phyloP scores from a whole-genome alignment of 2,113 vertebrate species.

The Toxotes chatareus region DNA sequence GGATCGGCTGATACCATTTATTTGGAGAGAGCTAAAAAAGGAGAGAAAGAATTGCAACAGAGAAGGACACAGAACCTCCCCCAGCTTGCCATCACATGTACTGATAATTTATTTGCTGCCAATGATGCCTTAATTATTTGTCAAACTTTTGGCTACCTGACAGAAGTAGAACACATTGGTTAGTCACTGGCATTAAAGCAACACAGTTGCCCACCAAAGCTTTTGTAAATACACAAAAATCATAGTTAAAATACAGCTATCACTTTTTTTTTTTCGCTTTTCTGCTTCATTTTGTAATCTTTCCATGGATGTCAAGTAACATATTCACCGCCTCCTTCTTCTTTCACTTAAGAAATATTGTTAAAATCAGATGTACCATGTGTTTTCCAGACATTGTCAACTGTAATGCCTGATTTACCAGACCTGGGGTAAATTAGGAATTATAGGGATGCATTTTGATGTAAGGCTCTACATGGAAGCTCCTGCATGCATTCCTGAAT shows the following conservation, averaged over 20 bases:
- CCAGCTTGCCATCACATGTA: neutral
- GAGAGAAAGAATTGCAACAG: slow-evolving; percentile 10
- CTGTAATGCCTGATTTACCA: neutral
- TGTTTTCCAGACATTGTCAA: too few species aligned
- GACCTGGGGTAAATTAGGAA: neutral
- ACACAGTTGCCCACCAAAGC: neutral
- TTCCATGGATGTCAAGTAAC: too few species aligned
- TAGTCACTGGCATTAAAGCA: slow-evolving; percentile 29
- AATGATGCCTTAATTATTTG: slow-evolving; percentile 20
- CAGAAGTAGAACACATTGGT: slow-evolving; percentile 14
- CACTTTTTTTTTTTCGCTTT: neutral
- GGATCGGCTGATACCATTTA: slow-evolving; percentile 52
- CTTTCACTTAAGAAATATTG: neutral
- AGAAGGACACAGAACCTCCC: neutral
- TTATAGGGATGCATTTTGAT: slow-evolving; percentile 1
- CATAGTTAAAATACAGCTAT: neutral
- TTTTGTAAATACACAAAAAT: neutral
- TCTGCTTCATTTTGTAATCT: neutral
- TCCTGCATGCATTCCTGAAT: neutral
- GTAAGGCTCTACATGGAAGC: neutral
- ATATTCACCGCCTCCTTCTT: neutral
- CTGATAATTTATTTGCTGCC: slow-evolving; percentile 19
- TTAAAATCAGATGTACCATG: too few species aligned
- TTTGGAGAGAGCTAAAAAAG: slow-evolving; percentile 32
- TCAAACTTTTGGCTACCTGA: slow-evolving; percentile 24